Evolutionary conservation across 2,888 invertebrate genomes (phyloP).

Genomic region (Ariolimax columbianus): DNA sequence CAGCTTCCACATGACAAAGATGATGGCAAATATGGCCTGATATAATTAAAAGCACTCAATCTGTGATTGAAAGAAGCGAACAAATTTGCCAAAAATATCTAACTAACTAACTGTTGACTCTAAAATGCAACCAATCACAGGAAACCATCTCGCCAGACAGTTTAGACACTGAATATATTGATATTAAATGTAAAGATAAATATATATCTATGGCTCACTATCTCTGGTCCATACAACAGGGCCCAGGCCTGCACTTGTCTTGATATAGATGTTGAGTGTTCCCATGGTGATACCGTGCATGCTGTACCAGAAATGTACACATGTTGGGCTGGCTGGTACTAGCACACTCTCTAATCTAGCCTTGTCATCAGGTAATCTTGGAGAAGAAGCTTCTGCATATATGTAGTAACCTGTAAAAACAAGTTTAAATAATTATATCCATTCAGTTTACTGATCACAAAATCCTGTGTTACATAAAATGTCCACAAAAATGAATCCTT

Average conservation of each 20-base stretch:
- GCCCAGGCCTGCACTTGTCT: conserved; percentile 24
- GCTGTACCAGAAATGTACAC: conserved; percentile 73
- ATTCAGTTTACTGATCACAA: background rate
- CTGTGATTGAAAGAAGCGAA: too few species aligned
- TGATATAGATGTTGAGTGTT: conserved; percentile 63
- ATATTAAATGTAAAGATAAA: too few species aligned
- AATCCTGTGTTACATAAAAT: background rate
- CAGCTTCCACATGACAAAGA: too few species aligned
- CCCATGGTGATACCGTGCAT: conserved; percentile 68
- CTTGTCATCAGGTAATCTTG: conserved; percentile 62
- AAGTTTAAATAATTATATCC: too few species aligned
- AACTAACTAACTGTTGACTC: too few species aligned
- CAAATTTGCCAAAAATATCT: too few species aligned
- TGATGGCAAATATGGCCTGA: too few species aligned
- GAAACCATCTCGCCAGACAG: too few species aligned
- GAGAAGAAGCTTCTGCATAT: conserved; percentile 66
- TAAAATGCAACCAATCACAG: too few species aligned
- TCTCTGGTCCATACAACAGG: conserved; percentile 59
- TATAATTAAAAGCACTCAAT: too few species aligned
- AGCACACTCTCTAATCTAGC: conserved; percentile 63
- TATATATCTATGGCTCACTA: conserved; percentile 1
- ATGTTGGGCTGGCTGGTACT: conserved; percentile 63
- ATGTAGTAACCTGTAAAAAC: conserved; percentile 67
- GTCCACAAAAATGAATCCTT: background rate
- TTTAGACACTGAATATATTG: too few species aligned